These are phyloP conservation scores for Microctenopoma steveboyesi DNA, from an alignment of 2,797 vertebrate genomes.

Conservation along the genomic window DNA sequence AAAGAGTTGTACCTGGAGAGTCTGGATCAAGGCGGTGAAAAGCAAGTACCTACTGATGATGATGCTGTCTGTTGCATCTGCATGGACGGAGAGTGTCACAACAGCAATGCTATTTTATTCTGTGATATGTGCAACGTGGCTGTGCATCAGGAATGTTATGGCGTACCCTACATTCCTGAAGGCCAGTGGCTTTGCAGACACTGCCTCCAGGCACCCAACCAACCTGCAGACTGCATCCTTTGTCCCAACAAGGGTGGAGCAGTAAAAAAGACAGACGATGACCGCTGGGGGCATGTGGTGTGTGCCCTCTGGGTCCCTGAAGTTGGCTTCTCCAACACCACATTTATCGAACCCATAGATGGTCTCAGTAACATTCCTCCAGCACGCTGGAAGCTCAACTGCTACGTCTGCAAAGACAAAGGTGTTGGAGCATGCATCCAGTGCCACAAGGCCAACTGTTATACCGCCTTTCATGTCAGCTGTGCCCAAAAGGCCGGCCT, in stretches of 20 bases:
- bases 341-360: slow-evolving; percentile 98
- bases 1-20: slow-evolving; percentile 94
- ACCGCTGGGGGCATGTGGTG: slow-evolving; percentile 97
- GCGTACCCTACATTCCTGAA: slow-evolving; percentile 97
- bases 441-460: slow-evolving; percentile 99
- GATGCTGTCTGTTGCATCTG: slow-evolving; percentile 97
- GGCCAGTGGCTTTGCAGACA: slow-evolving; percentile 98
- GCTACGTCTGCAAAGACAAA: slow-evolving; percentile 98
- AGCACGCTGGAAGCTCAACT: slow-evolving; percentile 97
- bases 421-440: slow-evolving; percentile 97
- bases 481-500: slow-evolving; percentile 96
- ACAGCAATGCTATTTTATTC: slow-evolving; percentile 96
- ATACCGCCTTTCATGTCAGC: slow-evolving; percentile 97
- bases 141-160: slow-evolving; percentile 98
- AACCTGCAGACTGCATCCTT: slow-evolving; percentile 91
- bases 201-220: slow-evolving; percentile 91
- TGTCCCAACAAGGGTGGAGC: slow-evolving; percentile 97
- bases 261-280: slow-evolving; percentile 96
- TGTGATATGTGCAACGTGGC: slow-evolving; percentile 96
- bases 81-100: slow-evolving; percentile 95
- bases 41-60: slow-evolving; percentile 90
- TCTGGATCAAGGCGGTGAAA: slow-evolving; percentile 87
- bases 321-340: slow-evolving; percentile 96
- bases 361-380: slow-evolving; percentile 94
- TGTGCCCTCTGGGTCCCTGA: slow-evolving; percentile 98